Percentiles rank a stretch among this genome's conserved stretches.
phyloP scores from a whole-genome alignment of 2,113 vertebrate genomes.

The Noturus placidus region DNA sequence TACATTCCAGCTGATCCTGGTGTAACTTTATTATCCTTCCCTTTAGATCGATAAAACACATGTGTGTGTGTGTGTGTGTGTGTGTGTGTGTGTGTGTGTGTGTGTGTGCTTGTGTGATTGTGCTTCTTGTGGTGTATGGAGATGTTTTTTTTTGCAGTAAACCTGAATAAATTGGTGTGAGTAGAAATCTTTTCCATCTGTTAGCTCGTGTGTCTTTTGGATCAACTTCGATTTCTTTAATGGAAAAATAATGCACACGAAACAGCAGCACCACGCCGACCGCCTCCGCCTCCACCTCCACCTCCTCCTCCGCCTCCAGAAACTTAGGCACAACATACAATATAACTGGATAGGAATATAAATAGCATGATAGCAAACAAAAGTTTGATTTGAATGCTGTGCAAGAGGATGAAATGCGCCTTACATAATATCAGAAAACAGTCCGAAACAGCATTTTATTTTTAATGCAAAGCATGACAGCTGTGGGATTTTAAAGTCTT shows the following conservation, averaged over 20 bases:
- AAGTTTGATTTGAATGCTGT: slow-evolving; percentile 14
- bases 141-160: slow-evolving; percentile 8
- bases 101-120: slow-evolving; percentile 26
- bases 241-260: slow-evolving; percentile 19
- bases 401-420: slow-evolving; percentile 7
- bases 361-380: slow-evolving; percentile 22
- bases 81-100: slow-evolving; percentile 25
- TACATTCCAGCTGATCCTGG: slow-evolving; percentile 37
- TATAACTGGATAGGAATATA: slow-evolving; percentile 23
- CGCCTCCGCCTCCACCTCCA: slow-evolving; percentile 7
- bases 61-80: no score
- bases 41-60: slow-evolving; percentile 34
- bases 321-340: slow-evolving; percentile 20
- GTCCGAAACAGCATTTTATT: slow-evolving; percentile 15
- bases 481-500: slow-evolving; percentile 31
- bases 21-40: slow-evolving; percentile 34
- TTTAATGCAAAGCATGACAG: slow-evolving; percentile 26
- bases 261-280: slow-evolving; percentile 2
- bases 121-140: neutral
- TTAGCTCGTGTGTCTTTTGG: neutral
- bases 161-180: slow-evolving; percentile 13
- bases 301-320: slow-evolving; percentile 3
- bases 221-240: slow-evolving; percentile 38
- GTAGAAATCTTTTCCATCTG: slow-evolving; percentile 7
- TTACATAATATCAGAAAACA: slow-evolving; percentile 22